These are phyloP conservation scores for Diachasmimorpha longicaudata DNA, from an alignment of 1,140 invertebrate species.

Conservation along the genomic window DNA sequence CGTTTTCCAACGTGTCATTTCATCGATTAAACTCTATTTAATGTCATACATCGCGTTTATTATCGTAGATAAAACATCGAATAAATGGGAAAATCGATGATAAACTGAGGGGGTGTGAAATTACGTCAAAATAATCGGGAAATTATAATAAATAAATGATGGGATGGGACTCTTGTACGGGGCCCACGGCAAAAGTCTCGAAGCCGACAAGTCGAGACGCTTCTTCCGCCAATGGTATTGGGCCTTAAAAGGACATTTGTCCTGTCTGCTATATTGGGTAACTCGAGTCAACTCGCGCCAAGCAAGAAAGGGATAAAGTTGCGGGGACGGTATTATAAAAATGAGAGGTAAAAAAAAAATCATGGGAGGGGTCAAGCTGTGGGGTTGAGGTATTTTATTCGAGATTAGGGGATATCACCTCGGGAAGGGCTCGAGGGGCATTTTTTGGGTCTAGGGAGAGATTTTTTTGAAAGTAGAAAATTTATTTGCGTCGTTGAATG, in stretches of 20 bases:
- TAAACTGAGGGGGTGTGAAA: not conserved
- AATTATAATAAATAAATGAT: not conserved
- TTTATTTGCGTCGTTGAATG: no score
- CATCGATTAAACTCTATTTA: slow-evolving; percentile 14
- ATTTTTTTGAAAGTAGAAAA: no score
- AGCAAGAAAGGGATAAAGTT: slow-evolving; percentile 31
- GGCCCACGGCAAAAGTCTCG: slow-evolving; percentile 7
- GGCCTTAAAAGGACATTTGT: slow-evolving; percentile 40
- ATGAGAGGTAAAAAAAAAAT: not conserved
- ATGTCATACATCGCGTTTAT: not conserved
- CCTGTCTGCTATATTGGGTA: slow-evolving; percentile 32
- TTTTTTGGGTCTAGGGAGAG: no score
- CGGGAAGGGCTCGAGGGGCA: no score
- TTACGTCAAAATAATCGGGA: not conserved
- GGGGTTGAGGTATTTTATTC: not conserved
- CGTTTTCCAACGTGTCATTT: slow-evolving; percentile 26
- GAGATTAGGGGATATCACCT: no score
- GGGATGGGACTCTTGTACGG: not conserved
- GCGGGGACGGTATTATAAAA: slow-evolving; percentile 11
- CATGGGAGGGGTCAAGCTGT: not conserved
- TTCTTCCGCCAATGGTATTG: slow-evolving; percentile 35
- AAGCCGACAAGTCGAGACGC: slow-evolving; percentile 26
- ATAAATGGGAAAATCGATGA: not conserved
- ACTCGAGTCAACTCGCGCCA: slow-evolving; percentile 25
- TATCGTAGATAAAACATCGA: not conserved